Evolutionary conservation across 92 coral and sea anemone species (phyloP).

Genomic region (Parazoanthus atlanticus): DNA sequence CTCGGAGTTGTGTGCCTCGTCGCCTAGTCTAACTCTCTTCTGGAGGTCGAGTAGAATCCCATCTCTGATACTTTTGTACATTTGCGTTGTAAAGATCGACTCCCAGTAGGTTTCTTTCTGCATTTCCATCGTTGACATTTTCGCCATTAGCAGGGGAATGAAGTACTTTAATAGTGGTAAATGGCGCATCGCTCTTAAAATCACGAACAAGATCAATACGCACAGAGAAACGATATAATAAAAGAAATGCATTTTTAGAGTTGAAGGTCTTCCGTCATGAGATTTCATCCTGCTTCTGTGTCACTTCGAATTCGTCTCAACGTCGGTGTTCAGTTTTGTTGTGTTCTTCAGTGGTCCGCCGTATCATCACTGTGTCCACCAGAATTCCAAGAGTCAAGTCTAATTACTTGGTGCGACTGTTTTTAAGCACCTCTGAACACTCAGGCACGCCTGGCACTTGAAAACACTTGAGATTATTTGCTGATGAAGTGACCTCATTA

Average conservation of each 20-base stretch:
- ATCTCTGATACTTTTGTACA: constrained; percentile 66
- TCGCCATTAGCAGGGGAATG: constrained; percentile 15
- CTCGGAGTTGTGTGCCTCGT: constrained; percentile 63
- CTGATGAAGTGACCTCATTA: constrained; percentile 20
- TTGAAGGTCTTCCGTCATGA: neutral
- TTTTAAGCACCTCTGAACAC: neutral
- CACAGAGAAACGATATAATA: neutral
- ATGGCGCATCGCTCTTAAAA: constrained; percentile 11
- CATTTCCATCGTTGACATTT: neutral
- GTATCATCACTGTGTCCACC: neutral
- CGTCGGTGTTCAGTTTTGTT: neutral
- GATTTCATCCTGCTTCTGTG: neutral
- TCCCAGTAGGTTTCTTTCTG: constrained; percentile 54
- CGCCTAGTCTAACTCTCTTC: constrained; percentile 45
- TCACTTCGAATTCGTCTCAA: neutral
- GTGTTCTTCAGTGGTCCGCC: neutral
- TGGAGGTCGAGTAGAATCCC: constrained; percentile 58
- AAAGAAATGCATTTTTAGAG: neutral
- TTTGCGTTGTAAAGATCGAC: constrained; percentile 53
- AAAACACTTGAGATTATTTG: constrained; percentile 8
- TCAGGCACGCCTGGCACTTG: constrained; percentile 6
- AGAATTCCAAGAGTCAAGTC: neutral
- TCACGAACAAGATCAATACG: neutral
- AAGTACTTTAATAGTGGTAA: constrained; percentile 5
- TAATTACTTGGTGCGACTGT: neutral